Evolutionary conservation across 2,888 invertebrate genomes (phyloP).

Genomic region (Nebria salina): DNA sequence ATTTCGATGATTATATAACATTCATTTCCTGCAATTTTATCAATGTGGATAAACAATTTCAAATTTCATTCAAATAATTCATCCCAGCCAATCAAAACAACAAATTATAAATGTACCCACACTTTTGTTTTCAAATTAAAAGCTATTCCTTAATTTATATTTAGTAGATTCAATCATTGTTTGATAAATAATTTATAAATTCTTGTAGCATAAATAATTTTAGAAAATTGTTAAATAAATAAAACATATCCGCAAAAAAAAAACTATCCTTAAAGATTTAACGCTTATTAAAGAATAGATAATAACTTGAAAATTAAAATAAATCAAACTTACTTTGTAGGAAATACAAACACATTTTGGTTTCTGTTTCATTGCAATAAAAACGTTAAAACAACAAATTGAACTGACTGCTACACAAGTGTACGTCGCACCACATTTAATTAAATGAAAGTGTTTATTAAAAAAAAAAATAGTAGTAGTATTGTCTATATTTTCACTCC

Average conservation of each 20-base stretch:
- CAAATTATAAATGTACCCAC: not conserved
- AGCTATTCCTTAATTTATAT: not conserved
- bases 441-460: conserved; percentile 37
- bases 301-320: not conserved
- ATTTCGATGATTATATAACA: not conserved
- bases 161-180: no score
- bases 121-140: not conserved
- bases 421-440: conserved; percentile 40
- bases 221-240: no score
- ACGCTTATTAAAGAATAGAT: no score
- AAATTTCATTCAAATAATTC: not conserved
- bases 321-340: conserved; percentile 56
- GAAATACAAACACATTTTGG: conserved; percentile 56
- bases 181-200: no score
- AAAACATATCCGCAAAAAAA: no score
- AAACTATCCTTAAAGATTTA: no score
- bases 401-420: conserved; percentile 41
- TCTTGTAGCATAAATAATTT: no score
- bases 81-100: not conserved
- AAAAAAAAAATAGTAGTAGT: conserved; percentile 8
- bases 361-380: conserved; percentile 52
- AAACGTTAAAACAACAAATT: conserved; percentile 37
- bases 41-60: not conserved
- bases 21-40: not conserved
- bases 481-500: conserved; percentile 50